phyloP scores from a whole-genome alignment of 2,888 invertebrate species.

The Brachypterus glaber region DNA sequence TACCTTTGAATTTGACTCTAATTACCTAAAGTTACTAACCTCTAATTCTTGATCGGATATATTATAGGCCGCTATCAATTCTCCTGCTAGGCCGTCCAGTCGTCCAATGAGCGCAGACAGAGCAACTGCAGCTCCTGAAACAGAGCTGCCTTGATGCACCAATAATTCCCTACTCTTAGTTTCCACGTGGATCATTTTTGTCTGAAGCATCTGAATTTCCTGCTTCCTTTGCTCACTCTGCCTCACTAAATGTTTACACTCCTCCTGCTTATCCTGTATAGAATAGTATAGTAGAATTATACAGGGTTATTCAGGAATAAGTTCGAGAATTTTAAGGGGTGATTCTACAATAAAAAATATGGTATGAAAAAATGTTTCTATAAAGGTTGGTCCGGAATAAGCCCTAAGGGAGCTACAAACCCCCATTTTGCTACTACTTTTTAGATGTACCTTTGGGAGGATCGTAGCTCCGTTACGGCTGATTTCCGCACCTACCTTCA shows the following conservation, averaged over 20 bases:
- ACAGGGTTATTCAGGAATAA: too few species aligned
- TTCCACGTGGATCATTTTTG: constrained; percentile 54
- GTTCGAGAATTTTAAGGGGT: too few species aligned
- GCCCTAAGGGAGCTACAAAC: too few species aligned
- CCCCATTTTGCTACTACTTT: too few species aligned
- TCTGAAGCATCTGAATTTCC: constrained; percentile 57
- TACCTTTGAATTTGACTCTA: neutral
- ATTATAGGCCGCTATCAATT: constrained; percentile 60
- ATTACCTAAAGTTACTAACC: constrained; percentile 37
- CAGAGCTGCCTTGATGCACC: constrained; percentile 59
- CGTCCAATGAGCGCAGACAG: constrained; percentile 59
- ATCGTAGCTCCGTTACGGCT: too few species aligned
- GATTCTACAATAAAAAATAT: too few species aligned
- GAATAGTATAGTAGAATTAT: too few species aligned
- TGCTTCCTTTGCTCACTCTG: constrained; percentile 72
- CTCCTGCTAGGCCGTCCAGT: constrained; percentile 61
- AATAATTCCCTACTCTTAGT: constrained; percentile 53
- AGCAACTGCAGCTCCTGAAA: constrained; percentile 60
- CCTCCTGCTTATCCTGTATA: too few species aligned
- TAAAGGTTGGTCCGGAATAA: too few species aligned
- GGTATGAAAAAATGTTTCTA: too few species aligned
- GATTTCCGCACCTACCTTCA: too few species aligned
- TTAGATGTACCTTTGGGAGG: too few species aligned
- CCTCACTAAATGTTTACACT: constrained; percentile 68
- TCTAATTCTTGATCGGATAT: constrained; percentile 68